Evolutionary conservation across 1,140 invertebrate species (phyloP), one percentile per base, ranked within the genome.

Genomic region (Sinonovacula constricta): DNA sequence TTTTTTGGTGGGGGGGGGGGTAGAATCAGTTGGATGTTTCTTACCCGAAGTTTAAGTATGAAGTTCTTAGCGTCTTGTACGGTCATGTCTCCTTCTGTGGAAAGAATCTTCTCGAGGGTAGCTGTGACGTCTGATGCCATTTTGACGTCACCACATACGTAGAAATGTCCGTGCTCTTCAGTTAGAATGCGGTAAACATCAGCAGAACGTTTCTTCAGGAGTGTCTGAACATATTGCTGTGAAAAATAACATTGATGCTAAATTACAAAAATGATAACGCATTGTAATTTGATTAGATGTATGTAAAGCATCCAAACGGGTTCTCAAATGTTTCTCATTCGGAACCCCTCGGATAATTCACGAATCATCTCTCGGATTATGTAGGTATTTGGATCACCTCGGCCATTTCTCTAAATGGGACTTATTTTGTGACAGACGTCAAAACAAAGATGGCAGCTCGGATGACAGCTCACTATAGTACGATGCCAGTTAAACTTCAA

Each of bases 141-240:
- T 76, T 86, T 71, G 1, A 94, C 95, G 93, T 93, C 98, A 96
- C 97, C 97, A 88, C 97, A 99, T 0, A 99, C 97, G 87, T 98
- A 99, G 87, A 99, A 96, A 91, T 99, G 97, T 12, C 96, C 97
- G 63, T 94, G 93, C 85, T 95, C 93, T 74, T 94, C 92, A 0
- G 97, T 93, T 30, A 98, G 90, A 87, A 95, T 93, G 63, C 94
- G 93, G 88, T 95, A 96, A 66, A 98, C 94, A 85, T 94, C 93
- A 63, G 92, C 89, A 3, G 95, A 94, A 92, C 96, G 95, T 71
- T 94, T 92, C 86, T 95, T 93, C 71, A 97, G 94, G 80, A 97
- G 91, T 91, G 98, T 95, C 94, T 99, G 97, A 2, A 99, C 97
- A 87, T 99, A 98, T 81, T 95, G 96, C 97, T 98, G 91, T 22